These are phyloP conservation scores for Microplitis demolitor DNA, from an alignment of 1,140 invertebrate species.

Conservation along the genomic window DNA sequence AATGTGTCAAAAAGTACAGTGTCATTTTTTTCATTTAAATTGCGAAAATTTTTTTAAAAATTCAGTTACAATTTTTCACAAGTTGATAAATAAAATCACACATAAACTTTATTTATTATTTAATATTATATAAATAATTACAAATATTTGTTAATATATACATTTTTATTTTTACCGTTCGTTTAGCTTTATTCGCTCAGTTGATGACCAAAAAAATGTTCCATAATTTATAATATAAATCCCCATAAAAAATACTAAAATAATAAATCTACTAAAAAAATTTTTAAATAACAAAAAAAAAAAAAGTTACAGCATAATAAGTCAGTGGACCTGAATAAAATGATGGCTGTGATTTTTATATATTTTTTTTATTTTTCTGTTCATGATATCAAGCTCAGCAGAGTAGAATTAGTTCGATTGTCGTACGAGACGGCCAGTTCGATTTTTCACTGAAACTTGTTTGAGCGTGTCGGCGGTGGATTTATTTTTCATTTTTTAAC, in stretches of 20 bases:
- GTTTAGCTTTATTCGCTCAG: too few species aligned
- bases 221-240: background rate
- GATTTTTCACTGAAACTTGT: constrained; percentile 20
- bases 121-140: too few species aligned
- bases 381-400: background rate
- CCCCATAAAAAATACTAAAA: background rate
- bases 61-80: too few species aligned
- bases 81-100: too few species aligned
- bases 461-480: background rate
- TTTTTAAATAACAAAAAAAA: background rate
- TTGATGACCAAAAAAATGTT: too few species aligned
- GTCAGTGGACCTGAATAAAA: constrained; percentile 22
- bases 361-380: background rate
- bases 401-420: constrained; percentile 28
- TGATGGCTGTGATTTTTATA: constrained; percentile 8
- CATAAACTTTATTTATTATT: too few species aligned
- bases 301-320: background rate
- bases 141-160: too few species aligned
- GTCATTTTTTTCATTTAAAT: too few species aligned
- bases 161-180: too few species aligned
- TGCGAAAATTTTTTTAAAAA: too few species aligned
- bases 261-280: background rate
- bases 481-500: background rate
- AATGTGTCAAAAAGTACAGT: too few species aligned
- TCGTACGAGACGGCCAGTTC: constrained; percentile 13